Evolutionary conservation across 2,113 vertebrate genomes (phyloP), one percentile per base, ranked within the genome.

Genomic region (Crypturellus undulatus): DNA sequence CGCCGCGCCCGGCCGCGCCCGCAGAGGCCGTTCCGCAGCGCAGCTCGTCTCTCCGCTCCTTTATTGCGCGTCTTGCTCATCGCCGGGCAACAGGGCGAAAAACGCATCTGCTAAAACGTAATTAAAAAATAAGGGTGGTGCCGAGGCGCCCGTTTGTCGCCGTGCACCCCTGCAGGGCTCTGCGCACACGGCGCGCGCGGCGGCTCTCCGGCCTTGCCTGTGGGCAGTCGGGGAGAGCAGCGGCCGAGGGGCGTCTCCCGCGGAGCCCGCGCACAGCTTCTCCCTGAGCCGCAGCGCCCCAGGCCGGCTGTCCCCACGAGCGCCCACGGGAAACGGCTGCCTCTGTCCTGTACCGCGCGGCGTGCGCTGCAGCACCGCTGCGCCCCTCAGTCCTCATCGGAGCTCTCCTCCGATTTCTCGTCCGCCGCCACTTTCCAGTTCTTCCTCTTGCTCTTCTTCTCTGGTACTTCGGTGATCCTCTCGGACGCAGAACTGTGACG

Each of bases 341-440:
- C 83, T 51, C 91, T 83, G 93, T 30, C 52, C 75, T 76, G 81
- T 34, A 8, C 60, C 13, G 72, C 26, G 19, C 3, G 42, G n/a
- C n/a, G 14, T 13, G 36, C 91, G 52, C 88, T 87, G 89, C 92
- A 85, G 69, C 89, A 22, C 9, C 65, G 56, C 62, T 9, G 47
- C 47, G 47, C 78, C 34, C 45, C 17, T 90, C 85, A 98, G 96
- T 98, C 98, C 78, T 99, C 98, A 16, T 98, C 98, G 13, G 98
- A 99, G 96, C 98, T 98, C 36, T 98, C 98, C 17, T 98, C 98
- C 0, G 99, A 99, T 52, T 98, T 98, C 79, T 99, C 98, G 67
- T 98, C 98, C 10, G 97, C 98, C 0, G 97, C 98, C 63, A 98
- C 98, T 93, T 98, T 99, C 98, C 99, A 99, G 96, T 99, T 98